phyloP scores from a whole-genome alignment of 2,113 vertebrate species.

The Empidonax traillii region DNA sequence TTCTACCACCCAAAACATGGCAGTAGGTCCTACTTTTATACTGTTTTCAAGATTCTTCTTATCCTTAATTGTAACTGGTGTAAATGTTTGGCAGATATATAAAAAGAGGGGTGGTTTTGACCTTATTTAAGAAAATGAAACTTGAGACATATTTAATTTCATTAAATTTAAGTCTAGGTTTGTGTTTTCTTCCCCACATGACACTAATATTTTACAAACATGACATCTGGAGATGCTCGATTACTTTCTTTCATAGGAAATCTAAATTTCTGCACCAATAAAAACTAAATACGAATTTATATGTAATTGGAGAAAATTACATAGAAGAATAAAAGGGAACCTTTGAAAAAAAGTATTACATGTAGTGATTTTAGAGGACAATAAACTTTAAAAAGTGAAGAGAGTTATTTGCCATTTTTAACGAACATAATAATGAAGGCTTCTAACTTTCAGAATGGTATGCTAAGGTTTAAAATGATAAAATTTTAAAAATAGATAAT shows the following conservation, averaged over 20 bases:
- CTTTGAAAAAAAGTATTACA: background rate
- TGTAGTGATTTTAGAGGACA: background rate
- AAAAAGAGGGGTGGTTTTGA: background rate
- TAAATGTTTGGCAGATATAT: background rate
- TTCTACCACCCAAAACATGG: background rate
- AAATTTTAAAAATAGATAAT: fast-evolving
- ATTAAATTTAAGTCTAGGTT: background rate
- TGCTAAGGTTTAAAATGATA: background rate
- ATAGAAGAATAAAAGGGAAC: background rate
- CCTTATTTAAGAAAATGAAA: background rate
- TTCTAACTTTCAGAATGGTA: background rate
- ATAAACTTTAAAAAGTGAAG: background rate
- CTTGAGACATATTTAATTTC: background rate
- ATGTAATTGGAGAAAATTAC: background rate
- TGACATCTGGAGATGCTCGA: background rate
- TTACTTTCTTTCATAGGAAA: background rate
- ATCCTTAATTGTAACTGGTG: background rate
- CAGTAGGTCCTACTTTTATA: background rate
- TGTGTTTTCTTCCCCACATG: fast-evolving
- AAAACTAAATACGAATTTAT: background rate
- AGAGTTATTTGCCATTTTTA: background rate
- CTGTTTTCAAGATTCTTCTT: background rate
- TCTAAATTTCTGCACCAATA: background rate
- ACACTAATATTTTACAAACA: background rate
- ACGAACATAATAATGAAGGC: background rate